A percentile compares a stretch with the other conserved stretches of the same genome.
Conservation (phyloP, 1,140 invertebrate genomes). For the Batillaria attramentaria region DNA sequence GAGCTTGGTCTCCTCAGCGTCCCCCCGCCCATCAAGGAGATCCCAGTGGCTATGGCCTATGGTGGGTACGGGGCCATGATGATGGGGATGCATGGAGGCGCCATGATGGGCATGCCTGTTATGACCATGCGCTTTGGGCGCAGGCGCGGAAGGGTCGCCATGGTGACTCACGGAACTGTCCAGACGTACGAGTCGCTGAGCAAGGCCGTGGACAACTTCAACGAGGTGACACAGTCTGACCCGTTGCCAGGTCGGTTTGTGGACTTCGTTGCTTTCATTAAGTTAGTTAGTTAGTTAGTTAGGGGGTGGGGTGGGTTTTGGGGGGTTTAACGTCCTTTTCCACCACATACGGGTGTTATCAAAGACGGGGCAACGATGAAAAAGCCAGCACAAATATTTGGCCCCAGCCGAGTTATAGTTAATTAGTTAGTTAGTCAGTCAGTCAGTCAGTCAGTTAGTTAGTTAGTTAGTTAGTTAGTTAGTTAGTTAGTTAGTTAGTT, state of each 20-base stretch:
- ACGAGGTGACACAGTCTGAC: slow-evolving; percentile 31
- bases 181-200: slow-evolving; percentile 36
- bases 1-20: slow-evolving; percentile 44
- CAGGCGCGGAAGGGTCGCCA: not conserved
- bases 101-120: not conserved
- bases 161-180: not conserved
- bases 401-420: too few species aligned
- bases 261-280: too few species aligned
- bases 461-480: too few species aligned
- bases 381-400: too few species aligned
- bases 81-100: slow-evolving; percentile 25
- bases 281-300: too few species aligned
- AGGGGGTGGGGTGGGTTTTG: too few species aligned
- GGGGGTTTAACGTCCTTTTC: too few species aligned
- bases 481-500: too few species aligned
- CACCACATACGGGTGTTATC: too few species aligned
- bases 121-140: not conserved
- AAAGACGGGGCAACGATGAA: too few species aligned
- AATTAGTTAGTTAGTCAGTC: too few species aligned
- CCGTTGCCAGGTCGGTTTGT: slow-evolving; percentile 29
- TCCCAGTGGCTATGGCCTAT: slow-evolving; percentile 3
- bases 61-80: not conserved
- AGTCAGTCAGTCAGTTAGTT: too few species aligned
- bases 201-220: slow-evolving; percentile 39
- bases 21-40: slow-evolving; percentile 36